These are phyloP conservation scores for Epirrhoe alternata DNA, from an alignment of 2,888 invertebrate genomes.

Conservation along the genomic window DNA sequence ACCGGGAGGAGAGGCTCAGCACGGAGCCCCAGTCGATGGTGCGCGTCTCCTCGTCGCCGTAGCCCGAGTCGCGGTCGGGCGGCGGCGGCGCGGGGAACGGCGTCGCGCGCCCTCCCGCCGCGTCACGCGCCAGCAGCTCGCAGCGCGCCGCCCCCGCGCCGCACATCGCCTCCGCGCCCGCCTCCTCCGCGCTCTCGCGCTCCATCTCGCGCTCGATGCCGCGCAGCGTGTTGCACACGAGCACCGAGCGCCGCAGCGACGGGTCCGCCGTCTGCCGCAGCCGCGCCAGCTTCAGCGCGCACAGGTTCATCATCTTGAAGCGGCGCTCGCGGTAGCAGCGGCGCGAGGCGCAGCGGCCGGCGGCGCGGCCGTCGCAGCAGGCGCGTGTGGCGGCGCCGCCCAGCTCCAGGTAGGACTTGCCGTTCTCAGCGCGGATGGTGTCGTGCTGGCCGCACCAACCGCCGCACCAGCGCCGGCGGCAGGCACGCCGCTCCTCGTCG, in stretches of 20 bases:
- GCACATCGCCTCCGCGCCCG: slow-evolving; percentile 73
- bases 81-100: slow-evolving; percentile 86
- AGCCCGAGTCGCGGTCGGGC: slow-evolving; percentile 90
- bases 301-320: slow-evolving; percentile 95
- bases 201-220: slow-evolving; percentile 96
- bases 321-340: slow-evolving; percentile 94
- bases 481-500: slow-evolving; percentile 82
- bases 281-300: slow-evolving; percentile 95
- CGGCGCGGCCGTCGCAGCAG: slow-evolving; percentile 90
- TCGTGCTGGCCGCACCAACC: slow-evolving; percentile 87
- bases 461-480: slow-evolving; percentile 84
- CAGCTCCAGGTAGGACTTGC: slow-evolving; percentile 94
- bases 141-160: slow-evolving; percentile 85
- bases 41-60: slow-evolving; percentile 91
- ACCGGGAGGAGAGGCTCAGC: slow-evolving; percentile 93
- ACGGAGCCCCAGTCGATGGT: slow-evolving; percentile 97
- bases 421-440: slow-evolving; percentile 95
- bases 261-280: slow-evolving; percentile 96
- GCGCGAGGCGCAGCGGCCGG: slow-evolving; percentile 91
- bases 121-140: slow-evolving; percentile 83
- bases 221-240: slow-evolving; percentile 96
- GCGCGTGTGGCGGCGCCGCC: slow-evolving; percentile 91
- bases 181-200: slow-evolving; percentile 85
- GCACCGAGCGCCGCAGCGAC: slow-evolving; percentile 94
- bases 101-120: slow-evolving; percentile 87